Evolutionary conservation across 37 sponge, comb jelly and placozoan species (phyloP), one percentile per base, ranked within the genome.

Genomic region (Aplysina aerophoba): DNA sequence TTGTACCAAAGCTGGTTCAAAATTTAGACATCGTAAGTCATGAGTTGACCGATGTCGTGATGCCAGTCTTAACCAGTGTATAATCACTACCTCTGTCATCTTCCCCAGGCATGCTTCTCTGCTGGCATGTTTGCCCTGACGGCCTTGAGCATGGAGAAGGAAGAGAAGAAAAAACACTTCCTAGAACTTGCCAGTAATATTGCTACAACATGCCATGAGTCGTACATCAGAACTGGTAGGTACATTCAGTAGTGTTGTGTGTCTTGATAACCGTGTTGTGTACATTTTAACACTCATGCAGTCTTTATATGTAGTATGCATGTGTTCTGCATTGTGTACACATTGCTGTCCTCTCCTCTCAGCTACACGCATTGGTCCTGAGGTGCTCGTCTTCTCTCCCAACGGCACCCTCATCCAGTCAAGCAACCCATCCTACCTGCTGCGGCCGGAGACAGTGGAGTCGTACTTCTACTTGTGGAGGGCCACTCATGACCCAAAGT

Each of bases 401-500:
- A 44, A 39, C 21, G 81, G 82, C 24, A 41, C 50, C 4, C 62
- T 83, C 4, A 65, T 57, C 41, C 63, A 50, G 33, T 81, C 61
- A 27, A 35, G 12, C 25, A 31, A 55, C 17, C 84, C 81, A 66
- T 73, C 83, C 65, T 96, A 96, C 87, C 66, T 96, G 17, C 87
- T 96, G 16, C 80, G 97, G 15, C 97, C 97, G 15, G 97, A 96
- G 71, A 90, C 91, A n/a, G 91, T 94, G 27, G 97, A 96, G 75
- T 86, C 89, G 0, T 94, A 92, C 65, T 96, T 96, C 71, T 44
- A 84, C 50, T 79, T 96, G 30, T 96, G 97, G 97, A 96, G 97
- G 57, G 25, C 92, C 28, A 96, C 97, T 17, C 90, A 94, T 57
- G 87, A 96, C 35, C 89, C 87, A 59, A 90, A 90, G 80, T 96